A percentile compares a stretch with the other conserved stretches of the same genome.
Conservation (phyloP, 1,140 invertebrate species). For the Conopomorpha cramerella region DNA sequence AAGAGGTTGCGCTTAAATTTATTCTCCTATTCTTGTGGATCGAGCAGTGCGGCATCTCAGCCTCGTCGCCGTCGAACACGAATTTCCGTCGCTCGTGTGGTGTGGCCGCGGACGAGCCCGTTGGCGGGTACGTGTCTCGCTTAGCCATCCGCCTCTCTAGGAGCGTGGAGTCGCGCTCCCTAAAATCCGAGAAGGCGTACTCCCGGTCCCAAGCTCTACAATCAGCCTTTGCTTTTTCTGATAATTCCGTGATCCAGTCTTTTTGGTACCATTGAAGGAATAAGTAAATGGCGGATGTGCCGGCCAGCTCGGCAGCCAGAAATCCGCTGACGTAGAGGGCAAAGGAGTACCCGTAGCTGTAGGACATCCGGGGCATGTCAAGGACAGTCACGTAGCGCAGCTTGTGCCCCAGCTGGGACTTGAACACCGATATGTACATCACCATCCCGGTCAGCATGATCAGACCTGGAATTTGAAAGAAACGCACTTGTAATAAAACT, state of each 20-base stretch:
- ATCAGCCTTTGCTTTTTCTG: slow-evolving; percentile 49
- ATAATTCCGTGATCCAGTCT: slow-evolving; percentile 55
- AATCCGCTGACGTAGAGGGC: slow-evolving; percentile 84
- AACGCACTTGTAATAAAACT: too few relatives aligned
- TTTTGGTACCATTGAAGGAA: slow-evolving; percentile 71
- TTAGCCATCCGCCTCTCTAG: slow-evolving; percentile 50
- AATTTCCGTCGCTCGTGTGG: slow-evolving; percentile 52
- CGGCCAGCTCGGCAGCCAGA: slow-evolving; percentile 80
- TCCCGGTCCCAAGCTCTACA: slow-evolving; percentile 49
- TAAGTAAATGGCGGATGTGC: slow-evolving; percentile 83
- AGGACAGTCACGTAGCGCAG: slow-evolving; percentile 76
- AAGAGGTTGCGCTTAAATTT: slow-evolving; percentile 54
- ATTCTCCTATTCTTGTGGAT: slow-evolving; percentile 53
- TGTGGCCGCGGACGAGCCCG: slow-evolving; percentile 51
- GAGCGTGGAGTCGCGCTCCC: slow-evolving; percentile 40
- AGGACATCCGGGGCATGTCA: slow-evolving; percentile 80
- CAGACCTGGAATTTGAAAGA: slow-evolving; percentile 77
- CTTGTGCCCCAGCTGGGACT: slow-evolving; percentile 86
- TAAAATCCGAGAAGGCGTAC: slow-evolving; percentile 41
- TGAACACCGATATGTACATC: slow-evolving; percentile 91
- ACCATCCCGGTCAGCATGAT: slow-evolving; percentile 87
- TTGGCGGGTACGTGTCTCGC: slow-evolving; percentile 48
- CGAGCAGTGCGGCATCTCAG: slow-evolving; percentile 40
- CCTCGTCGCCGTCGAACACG: slow-evolving; percentile 58
- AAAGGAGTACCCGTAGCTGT: slow-evolving; percentile 87